Percentiles rank a stretch among this genome's conserved stretches.
phyloP scores from a whole-genome alignment of 2,113 vertebrate genomes.

The Lethenteron camtschaticum region DNA sequence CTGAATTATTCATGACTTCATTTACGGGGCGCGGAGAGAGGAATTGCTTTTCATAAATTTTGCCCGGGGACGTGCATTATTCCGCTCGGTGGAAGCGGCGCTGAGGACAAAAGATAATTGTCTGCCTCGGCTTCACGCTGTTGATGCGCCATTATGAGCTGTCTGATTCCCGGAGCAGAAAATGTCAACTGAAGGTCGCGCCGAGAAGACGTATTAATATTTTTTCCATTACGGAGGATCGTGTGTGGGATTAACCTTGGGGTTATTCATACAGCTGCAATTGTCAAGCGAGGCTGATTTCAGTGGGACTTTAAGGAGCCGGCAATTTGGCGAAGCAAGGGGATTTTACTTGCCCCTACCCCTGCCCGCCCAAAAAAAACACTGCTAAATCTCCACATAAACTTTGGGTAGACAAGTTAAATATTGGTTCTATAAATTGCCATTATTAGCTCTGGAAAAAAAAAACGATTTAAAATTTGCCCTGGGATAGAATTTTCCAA shows the following conservation, averaged over 20 bases:
- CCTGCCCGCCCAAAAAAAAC: too few species aligned
- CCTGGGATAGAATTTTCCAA: too few species aligned
- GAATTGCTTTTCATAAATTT: slow-evolving; percentile 6
- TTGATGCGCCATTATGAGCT: slow-evolving; percentile 6
- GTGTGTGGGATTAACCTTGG: slow-evolving; percentile 4
- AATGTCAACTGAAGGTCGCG: slow-evolving; percentile 6
- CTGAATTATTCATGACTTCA: slow-evolving; percentile 6
- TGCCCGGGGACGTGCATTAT: slow-evolving; percentile 5
- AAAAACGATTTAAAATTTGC: too few species aligned
- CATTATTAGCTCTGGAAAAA: too few species aligned
- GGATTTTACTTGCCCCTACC: too few species aligned
- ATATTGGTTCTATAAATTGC: too few species aligned
- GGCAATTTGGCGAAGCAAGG: too few species aligned
- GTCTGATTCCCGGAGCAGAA: slow-evolving; percentile 4
- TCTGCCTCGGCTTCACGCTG: slow-evolving; percentile 6
- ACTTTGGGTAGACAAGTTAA: too few species aligned
- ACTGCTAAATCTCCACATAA: too few species aligned
- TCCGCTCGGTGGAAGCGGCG: slow-evolving; percentile 2
- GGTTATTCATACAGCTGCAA: slow-evolving; percentile 6
- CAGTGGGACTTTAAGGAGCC: too few species aligned
- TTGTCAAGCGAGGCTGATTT: neutral
- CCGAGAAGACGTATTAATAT: slow-evolving; percentile 5
- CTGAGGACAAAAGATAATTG: slow-evolving; percentile 6
- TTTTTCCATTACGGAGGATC: neutral
- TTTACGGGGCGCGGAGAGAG: slow-evolving; percentile 1